These are phyloP conservation scores for Avahi laniger DNA, from an alignment of 2,797 vertebrate species.

Conservation along the genomic window DNA sequence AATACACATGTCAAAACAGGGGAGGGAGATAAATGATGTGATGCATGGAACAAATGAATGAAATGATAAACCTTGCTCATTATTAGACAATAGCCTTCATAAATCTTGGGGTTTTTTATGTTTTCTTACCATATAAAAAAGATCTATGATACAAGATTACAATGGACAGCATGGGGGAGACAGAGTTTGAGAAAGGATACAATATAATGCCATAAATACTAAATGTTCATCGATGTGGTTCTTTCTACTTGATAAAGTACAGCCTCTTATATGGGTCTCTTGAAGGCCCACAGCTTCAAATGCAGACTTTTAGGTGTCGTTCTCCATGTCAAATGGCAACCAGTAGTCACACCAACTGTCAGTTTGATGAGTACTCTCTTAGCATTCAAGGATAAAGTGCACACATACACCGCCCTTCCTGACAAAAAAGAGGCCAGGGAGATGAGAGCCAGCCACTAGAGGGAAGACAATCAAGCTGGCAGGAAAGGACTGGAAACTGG, in stretches of 20 bases:
- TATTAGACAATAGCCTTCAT: conserved; percentile 35
- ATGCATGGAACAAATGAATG: conserved; percentile 12
- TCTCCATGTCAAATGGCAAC: conserved; percentile 68
- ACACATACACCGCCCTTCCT: conserved; percentile 42
- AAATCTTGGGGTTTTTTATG: conserved; percentile 4
- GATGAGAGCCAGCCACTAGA: conserved; percentile 58
- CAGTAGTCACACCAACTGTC: conserved; percentile 66
- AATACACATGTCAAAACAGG: neutral
- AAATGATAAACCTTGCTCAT: conserved; percentile 14
- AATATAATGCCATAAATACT: conserved; percentile 45
- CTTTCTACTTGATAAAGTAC: conserved; percentile 53
- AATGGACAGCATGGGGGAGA: neutral
- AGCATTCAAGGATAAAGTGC: conserved; percentile 57
- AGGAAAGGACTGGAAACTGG: conserved; percentile 50
- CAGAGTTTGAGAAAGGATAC: neutral
- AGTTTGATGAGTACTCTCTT: conserved; percentile 62
- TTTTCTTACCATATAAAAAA: conserved; percentile 16
- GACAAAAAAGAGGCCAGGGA: conserved; percentile 61
- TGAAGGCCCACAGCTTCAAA: conserved; percentile 43
- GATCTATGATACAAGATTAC: neutral
- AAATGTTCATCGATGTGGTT: neutral
- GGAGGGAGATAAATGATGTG: neutral
- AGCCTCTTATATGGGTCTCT: conserved; percentile 13
- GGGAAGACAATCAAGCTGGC: conserved; percentile 54
- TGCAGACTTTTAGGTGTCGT: conserved; percentile 47